Conservation (phyloP, 2,888 invertebrate genomes). For the Linnaemya tessellans region DNA sequence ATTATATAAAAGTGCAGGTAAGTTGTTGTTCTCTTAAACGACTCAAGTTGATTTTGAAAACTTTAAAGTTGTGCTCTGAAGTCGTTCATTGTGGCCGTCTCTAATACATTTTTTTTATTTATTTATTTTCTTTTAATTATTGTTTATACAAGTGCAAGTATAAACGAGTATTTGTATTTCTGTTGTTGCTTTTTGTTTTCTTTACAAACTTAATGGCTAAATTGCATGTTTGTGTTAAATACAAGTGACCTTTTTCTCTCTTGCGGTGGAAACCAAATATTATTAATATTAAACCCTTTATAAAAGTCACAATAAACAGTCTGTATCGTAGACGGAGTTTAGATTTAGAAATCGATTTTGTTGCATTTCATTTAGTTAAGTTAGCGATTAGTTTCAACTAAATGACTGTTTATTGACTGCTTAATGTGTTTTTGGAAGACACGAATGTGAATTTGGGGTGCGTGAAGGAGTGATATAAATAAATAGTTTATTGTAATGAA, state of each 20-base stretch:
- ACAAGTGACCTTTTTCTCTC: conserved; percentile 13
- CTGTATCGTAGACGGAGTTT: conserved; percentile 10
- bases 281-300: conserved; percentile 47
- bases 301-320: background rate
- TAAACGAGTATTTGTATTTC: conserved; percentile 17
- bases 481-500: background rate
- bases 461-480: conserved; percentile 18
- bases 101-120: background rate
- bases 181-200: background rate
- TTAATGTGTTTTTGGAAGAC: conserved; percentile 11
- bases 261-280: conserved; percentile 19
- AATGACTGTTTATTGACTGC: conserved; percentile 19
- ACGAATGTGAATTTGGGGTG: conserved; percentile 2
- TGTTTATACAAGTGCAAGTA: conserved; percentile 12
- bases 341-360: conserved; percentile 32
- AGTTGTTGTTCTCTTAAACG: background rate
- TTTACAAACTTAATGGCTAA: conserved; percentile 44
- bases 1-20: no score
- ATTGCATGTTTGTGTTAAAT: conserved; percentile 54
- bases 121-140: conserved; percentile 21
- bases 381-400: conserved; percentile 15
- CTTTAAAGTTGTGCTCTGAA: background rate
- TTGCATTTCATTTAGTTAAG: background rate
- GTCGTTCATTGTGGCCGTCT: conserved; percentile 6
- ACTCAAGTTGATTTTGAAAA: conserved; percentile 3